Conservation (phyloP, 2,888 invertebrate genomes). For the Drosophila cognata region DNA sequence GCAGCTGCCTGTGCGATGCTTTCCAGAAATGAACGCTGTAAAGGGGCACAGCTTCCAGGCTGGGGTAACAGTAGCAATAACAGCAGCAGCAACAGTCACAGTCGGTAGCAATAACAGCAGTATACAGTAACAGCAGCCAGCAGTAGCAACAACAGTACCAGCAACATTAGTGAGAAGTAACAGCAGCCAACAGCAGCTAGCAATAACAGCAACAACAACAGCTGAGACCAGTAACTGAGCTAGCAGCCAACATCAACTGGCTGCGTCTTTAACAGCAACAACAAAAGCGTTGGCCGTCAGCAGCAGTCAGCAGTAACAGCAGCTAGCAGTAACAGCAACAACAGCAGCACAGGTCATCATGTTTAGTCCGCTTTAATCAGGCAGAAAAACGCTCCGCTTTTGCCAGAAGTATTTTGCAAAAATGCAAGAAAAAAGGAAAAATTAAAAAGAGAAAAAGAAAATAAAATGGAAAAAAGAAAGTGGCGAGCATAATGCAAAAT, state of each 20-base stretch:
- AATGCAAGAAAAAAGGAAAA: constrained; percentile 13
- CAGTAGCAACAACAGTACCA: neutral
- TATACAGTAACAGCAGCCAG: neutral
- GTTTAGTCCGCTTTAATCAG: neutral
- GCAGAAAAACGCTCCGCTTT: constrained; percentile 4
- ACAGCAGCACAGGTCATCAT: neutral
- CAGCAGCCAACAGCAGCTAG: neutral
- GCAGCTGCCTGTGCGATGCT: constrained; percentile 6
- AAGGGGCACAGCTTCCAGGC: constrained; percentile 52
- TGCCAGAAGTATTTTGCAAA: constrained; percentile 33
- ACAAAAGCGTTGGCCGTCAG: neutral
- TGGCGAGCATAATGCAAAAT: constrained; percentile 68
- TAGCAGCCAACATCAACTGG: neutral
- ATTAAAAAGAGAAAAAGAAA: constrained; percentile 6
- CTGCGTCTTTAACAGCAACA: neutral
- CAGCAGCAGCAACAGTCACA: constrained; percentile 1
- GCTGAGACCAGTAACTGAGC: neutral
- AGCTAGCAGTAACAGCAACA: neutral
- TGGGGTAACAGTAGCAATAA: constrained; percentile 39
- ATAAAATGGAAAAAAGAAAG: constrained; percentile 22
- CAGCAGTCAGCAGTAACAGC: neutral
- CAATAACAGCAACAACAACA: neutral
- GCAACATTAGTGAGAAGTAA: neutral
- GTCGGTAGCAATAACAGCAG: neutral
- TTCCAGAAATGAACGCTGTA: constrained; percentile 68